A percentile compares a stretch with the other conserved stretches of the same genome.
Conservation (phyloP, 2,888 invertebrate species). For the Synanthedon formicaeformis region DNA sequence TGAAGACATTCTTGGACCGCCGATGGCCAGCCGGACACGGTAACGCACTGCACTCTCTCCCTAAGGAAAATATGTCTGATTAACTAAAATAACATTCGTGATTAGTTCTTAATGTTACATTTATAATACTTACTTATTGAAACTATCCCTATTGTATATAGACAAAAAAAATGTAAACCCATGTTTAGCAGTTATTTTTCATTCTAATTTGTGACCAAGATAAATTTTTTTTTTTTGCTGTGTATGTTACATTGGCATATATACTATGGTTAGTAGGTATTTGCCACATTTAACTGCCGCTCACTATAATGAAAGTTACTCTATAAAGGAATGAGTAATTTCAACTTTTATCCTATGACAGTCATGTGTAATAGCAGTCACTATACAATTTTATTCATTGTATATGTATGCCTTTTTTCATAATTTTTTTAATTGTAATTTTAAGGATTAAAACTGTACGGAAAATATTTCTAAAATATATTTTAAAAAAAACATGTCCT, state of each 20-base stretch:
- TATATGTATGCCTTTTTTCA: too few relatives aligned
- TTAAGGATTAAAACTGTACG: too few relatives aligned
- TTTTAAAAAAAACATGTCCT: too few relatives aligned
- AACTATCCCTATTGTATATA: constrained; percentile 50
- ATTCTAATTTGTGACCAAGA: constrained; percentile 57
- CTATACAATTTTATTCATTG: too few relatives aligned
- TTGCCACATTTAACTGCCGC: background rate
- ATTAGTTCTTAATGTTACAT: constrained; percentile 47
- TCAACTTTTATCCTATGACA: too few relatives aligned
- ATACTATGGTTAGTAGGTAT: background rate
- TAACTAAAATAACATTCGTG: constrained; percentile 57
- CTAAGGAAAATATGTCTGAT: constrained; percentile 62
- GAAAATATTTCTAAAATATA: too few relatives aligned
- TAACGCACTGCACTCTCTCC: constrained; percentile 40
- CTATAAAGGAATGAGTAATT: background rate
- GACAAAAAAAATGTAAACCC: constrained; percentile 19
- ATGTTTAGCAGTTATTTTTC: constrained; percentile 35
- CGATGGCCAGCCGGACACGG: constrained; percentile 56
- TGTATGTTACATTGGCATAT: constrained; percentile 8
- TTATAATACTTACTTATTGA: constrained; percentile 46
- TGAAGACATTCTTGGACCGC: constrained; percentile 58
- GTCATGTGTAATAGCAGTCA: too few relatives aligned
- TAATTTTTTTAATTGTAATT: too few relatives aligned
- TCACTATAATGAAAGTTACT: background rate
- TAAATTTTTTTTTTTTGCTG: constrained; percentile 21